Evolutionary conservation across 1,140 invertebrate genomes (phyloP), one percentile per base, ranked within the genome.

Genomic region (Drosophila malerkotliana): DNA sequence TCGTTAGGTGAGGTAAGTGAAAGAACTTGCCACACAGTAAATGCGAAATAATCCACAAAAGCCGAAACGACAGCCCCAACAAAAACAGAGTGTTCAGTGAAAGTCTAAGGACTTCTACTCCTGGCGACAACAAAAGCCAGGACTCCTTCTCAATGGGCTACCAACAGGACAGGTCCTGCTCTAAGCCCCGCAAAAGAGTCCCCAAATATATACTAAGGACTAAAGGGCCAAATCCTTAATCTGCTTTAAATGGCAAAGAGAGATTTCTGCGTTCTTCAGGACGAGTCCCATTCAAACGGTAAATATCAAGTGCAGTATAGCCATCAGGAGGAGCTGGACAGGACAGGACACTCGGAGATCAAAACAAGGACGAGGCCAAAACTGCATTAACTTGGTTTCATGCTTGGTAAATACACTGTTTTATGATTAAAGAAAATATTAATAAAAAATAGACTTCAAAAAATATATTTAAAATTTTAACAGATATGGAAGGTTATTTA

Each of bases 291-390:
- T 81, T 85, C 77, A 81, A 66, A 87, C 82, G 63, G 73, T 77
- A 85, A 87, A 87, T 87, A 85, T 85, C 82, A 85, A 85, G 81
- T 85, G 81, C 81, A 85, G 80, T 77, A 77, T 85, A 59, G 47
- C 51, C 59, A 10, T 67, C 61, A 67, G 18, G 18, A 69, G 39
- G 39, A 63, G 68, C 15, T 45, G 48, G 48, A 34, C n/a, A 48
- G 54, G 37, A 56, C 71, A 26, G 37, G 60, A 66, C 72, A 71
- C 63, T 30, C 2, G 34, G 32, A 41, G 28, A 66, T 15, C 51
- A 61, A 72, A 58, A 67, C 79, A 54, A 72, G 55, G 58, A 75
- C 71, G 53, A 56, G 53, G 53, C 71, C 72, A 64, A 58, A 76
- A 72, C 72, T 67, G 77, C 77, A 76, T 72, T 83, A 78, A 79